Evolutionary conservation across 2,888 invertebrate species (phyloP).

Genomic region (Euclidia mi): DNA sequence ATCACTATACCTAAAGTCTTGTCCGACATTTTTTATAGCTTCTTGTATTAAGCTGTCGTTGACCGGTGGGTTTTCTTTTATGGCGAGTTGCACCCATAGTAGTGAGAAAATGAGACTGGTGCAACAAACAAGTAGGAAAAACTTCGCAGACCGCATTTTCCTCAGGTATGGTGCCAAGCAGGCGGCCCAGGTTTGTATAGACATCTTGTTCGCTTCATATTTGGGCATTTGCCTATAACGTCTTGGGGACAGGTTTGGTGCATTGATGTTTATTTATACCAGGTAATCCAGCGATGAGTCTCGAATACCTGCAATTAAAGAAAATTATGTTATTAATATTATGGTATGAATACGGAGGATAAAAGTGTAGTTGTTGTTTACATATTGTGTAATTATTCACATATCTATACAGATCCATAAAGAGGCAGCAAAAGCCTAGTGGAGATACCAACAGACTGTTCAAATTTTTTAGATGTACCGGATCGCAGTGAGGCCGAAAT

Average conservation of each 20-base stretch:
- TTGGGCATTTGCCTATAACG: conserved; percentile 34
- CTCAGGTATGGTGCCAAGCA: conserved; percentile 51
- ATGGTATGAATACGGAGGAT: too few species aligned
- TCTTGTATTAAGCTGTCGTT: conserved; percentile 68
- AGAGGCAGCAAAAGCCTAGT: too few species aligned
- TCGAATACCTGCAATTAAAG: conserved; percentile 28
- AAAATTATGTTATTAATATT: not conserved
- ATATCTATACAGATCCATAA: too few species aligned
- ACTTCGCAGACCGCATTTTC: conserved; percentile 62
- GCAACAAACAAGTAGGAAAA: conserved; percentile 66
- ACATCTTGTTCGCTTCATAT: conserved; percentile 68
- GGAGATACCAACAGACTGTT: too few species aligned
- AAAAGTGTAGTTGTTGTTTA: too few species aligned
- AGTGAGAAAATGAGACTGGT: conserved; percentile 65
- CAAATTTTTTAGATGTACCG: too few species aligned
- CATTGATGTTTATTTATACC: not conserved
- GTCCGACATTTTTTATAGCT: conserved; percentile 71
- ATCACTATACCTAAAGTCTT: conserved; percentile 72
- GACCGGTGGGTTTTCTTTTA: conserved; percentile 39
- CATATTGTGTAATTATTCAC: too few species aligned
- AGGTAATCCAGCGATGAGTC: not conserved
- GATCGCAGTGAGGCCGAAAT: too few species aligned
- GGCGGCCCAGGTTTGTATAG: conserved; percentile 36
- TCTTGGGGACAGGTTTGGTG: conserved; percentile 41
- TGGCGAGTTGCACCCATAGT: conserved; percentile 66